Percentiles rank a stretch among this genome's conserved stretches.
Evolutionary conservation across 2,797 vertebrate genomes (phyloP).

Genomic region (Florisuga fusca): DNA sequence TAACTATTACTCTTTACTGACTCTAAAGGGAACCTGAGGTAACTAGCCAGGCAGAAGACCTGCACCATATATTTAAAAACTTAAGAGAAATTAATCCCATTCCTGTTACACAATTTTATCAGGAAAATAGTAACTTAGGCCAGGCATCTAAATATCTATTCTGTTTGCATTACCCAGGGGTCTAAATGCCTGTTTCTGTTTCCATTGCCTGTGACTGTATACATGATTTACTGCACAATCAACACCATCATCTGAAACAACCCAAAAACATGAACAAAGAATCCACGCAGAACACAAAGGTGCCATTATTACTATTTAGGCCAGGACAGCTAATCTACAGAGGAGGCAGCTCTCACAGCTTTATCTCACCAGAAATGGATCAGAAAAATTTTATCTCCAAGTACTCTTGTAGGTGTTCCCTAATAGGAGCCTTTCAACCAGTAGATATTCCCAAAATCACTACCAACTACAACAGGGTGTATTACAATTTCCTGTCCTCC

Average conservation of each 20-base stretch:
- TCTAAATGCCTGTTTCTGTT: not conserved
- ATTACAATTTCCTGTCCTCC: not conserved
- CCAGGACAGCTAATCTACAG: not conserved
- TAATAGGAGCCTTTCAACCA: not conserved
- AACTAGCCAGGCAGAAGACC: not conserved
- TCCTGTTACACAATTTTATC: not conserved
- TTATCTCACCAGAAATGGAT: not conserved
- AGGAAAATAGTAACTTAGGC: not conserved
- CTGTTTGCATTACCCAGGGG: not conserved
- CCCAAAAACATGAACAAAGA: not conserved
- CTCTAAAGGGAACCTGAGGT: not conserved
- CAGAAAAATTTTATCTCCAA: not conserved
- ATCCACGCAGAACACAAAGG: not conserved
- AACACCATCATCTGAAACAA: not conserved
- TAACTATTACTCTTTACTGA: not conserved
- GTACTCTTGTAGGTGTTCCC: not conserved
- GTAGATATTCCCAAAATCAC: not conserved
- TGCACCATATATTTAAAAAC: not conserved
- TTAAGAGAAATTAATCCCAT: not conserved
- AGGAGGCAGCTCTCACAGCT: not conserved
- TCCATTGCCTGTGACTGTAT: not conserved
- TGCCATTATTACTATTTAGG: not conserved
- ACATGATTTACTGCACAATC: not conserved
- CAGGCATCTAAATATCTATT: not conserved
- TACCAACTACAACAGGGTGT: not conserved